Percentiles rank a stretch among this genome's conserved stretches.
phyloP scores from a whole-genome alignment of 2,113 vertebrate species.

The Gnathonemus longibarbis region DNA sequence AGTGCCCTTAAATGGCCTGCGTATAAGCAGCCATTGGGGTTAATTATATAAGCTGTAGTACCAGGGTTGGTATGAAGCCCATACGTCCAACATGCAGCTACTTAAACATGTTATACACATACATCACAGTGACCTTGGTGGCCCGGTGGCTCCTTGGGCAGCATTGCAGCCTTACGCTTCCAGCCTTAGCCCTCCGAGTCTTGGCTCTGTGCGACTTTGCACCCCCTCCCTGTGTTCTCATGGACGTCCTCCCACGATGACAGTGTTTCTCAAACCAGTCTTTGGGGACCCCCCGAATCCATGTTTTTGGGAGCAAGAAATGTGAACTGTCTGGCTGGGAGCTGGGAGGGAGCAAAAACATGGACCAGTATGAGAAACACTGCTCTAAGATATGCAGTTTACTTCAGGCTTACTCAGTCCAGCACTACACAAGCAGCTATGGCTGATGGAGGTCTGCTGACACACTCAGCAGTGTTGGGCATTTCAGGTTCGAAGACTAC shows the following conservation, averaged over 20 bases:
- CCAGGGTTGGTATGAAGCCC: neutral
- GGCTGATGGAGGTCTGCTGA: neutral
- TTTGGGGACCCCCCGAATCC: neutral
- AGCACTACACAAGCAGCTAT: neutral
- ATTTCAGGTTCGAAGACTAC: neutral
- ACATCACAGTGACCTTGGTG: neutral
- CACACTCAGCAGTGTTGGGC: neutral
- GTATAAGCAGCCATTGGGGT: neutral
- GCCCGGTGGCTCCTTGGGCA: neutral
- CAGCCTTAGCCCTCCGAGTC: neutral
- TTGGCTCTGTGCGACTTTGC: neutral
- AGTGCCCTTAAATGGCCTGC: constrained; percentile 37
- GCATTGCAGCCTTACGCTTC: neutral
- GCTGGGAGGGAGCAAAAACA: neutral
- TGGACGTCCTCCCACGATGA: neutral
- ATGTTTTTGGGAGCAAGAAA: neutral
- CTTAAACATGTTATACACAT: neutral
- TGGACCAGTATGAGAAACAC: neutral
- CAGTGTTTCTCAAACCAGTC: neutral
- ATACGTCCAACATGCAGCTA: neutral
- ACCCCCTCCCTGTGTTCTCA: neutral
- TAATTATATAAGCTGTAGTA: neutral
- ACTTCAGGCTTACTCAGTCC: neutral
- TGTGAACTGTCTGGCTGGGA: neutral
- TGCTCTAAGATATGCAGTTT: neutral